Base-by-base conservation (phyloP, 2,888 invertebrate species). In the Proisotoma minuta region DNA sequence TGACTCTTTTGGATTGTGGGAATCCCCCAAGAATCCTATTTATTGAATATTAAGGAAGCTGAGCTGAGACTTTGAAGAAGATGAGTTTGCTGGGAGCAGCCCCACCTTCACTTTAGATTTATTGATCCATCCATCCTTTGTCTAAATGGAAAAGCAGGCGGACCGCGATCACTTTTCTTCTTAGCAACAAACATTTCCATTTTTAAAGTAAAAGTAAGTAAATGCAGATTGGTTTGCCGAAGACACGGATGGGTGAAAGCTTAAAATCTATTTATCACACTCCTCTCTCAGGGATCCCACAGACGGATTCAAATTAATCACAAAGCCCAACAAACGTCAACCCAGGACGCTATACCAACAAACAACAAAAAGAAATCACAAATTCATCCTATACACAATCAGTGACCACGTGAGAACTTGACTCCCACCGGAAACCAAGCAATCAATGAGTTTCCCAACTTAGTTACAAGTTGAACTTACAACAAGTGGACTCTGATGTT, bases 251-350 rank as follows among this genome's bases (percentile, higher is more conserved):
- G 39, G 22, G 53, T 28, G 53, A 54, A 54, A 69, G 63, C 66
- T 70, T 68, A 66, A 72, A 72, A 68, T 64, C 67, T 66, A 72
- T 72, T 72, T 72, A 72, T 72, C 71, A 72, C 71, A n/a, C 43
- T 43, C 43, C 43, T 43, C 43, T 5, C 68, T 65, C 27, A 50
- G 63, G 64, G 68, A 66, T 66, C 65, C 61, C 63, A 60, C 24
- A 62, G 68, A 68, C 68, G 65, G 59, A 59, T 57, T 56, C 61
- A 68, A 68, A 68, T 68, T 68, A 65, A 68, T 68, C 68, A 68
- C 63, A 65, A 64, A 63, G 63, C 59, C 65, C 60, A 43, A 18
- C 28, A 18, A 5, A 34, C 34, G 34, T 10, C 34, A 34, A 8
- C 34, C 8, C 34, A 15, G 5, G n/a, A 12, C n/a, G n/a, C 47